A percentile compares a stretch with the other conserved stretches of the same genome.
These are phyloP conservation scores for Tamandua tetradactyla DNA, from an alignment of 2,797 vertebrate genomes.

Conservation along the genomic window DNA sequence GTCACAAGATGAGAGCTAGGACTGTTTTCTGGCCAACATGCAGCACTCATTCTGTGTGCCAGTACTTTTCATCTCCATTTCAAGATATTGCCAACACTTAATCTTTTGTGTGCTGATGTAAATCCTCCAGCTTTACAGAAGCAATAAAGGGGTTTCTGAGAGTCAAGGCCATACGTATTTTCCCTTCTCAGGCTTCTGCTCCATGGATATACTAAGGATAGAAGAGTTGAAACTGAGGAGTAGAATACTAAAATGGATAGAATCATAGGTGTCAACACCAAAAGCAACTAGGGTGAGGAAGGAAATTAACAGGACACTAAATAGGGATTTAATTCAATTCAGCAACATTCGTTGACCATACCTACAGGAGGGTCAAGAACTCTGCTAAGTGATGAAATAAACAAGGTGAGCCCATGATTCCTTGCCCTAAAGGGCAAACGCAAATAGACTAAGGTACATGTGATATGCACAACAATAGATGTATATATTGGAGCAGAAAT, in stretches of 20 bases:
- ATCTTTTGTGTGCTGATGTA: not conserved
- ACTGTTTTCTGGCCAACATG: not conserved
- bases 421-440: constrained; percentile 7
- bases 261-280: not conserved
- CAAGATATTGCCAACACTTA: not conserved
- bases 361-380: not conserved
- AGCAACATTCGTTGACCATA: constrained; percentile 7
- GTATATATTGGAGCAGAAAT: not conserved
- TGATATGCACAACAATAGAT: not conserved
- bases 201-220: not conserved
- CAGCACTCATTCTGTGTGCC: not conserved
- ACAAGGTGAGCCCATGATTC: not conserved
- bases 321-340: not conserved
- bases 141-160: not conserved
- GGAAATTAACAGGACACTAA: not conserved
- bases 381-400: not conserved
- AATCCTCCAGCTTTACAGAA: not conserved
- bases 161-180: not conserved
- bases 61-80: not conserved
- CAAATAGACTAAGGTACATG: not conserved
- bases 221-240: not conserved
- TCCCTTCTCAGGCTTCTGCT: not conserved
- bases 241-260: not conserved
- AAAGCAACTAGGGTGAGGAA: not conserved
- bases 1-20: not conserved